Conservation (phyloP, 2,888 invertebrate species). For the Stenolophus ochropezus region DNA sequence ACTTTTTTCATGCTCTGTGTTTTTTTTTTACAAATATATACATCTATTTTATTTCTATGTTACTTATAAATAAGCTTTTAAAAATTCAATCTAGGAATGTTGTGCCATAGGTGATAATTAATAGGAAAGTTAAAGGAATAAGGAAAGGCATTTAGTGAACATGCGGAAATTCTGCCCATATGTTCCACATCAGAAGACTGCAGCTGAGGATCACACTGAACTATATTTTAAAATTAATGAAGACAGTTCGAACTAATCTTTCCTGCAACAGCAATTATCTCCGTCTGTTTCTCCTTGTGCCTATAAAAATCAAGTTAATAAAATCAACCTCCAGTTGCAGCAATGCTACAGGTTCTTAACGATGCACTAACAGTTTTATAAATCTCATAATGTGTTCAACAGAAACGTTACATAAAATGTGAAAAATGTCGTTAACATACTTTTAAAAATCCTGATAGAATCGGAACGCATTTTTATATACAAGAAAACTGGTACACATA, state of each 20-base stretch:
- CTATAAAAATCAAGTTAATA: not conserved
- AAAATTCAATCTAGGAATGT: too few species aligned
- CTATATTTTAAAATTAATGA: not conserved
- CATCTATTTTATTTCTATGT: too few species aligned
- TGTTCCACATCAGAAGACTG: too few species aligned
- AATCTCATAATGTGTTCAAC: conserved; percentile 3
- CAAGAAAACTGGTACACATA: not conserved
- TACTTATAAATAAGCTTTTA: too few species aligned
- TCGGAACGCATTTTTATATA: not conserved
- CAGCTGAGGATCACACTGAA: not conserved
- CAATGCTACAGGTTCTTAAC: not conserved
- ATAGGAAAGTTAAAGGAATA: too few species aligned
- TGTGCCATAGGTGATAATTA: too few species aligned
- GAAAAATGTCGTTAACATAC: conserved; percentile 22
- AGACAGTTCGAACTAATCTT: not conserved
- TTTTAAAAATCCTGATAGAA: conserved; percentile 8
- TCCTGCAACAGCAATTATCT: not conserved
- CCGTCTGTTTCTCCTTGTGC: not conserved
- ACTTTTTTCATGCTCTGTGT: too few species aligned
- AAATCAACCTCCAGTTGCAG: not conserved
- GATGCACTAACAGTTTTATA: conserved; percentile 6
- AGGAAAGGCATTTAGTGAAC: too few species aligned
- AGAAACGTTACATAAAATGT: conserved; percentile 4
- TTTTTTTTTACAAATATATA: too few species aligned
- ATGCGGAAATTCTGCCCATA: too few species aligned